A percentile compares a stretch with the other conserved stretches of the same genome.
phyloP scores from a whole-genome alignment of 2,888 invertebrate species.

The Aplocera efformata region DNA sequence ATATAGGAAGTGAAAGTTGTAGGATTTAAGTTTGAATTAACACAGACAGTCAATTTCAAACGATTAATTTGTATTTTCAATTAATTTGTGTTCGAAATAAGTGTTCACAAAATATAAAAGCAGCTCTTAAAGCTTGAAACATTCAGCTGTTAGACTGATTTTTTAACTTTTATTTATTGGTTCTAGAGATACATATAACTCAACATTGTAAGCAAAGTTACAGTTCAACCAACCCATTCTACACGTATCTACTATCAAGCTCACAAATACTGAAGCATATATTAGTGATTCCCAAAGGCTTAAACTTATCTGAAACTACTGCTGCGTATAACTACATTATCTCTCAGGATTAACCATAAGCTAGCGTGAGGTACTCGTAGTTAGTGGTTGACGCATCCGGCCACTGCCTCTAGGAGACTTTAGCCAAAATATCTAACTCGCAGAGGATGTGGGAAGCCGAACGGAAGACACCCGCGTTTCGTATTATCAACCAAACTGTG shows the following conservation, averaged over 20 bases:
- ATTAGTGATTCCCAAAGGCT: constrained; percentile 31
- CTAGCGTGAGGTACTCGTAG: constrained; percentile 27
- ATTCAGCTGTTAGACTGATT: no score
- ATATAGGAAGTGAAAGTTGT: no score
- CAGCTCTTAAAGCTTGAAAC: no score
- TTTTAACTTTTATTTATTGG: no score
- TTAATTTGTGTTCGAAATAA: no score
- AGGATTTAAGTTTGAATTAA: no score
- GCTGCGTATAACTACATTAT: constrained; percentile 29
- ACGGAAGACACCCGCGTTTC: constrained; percentile 36
- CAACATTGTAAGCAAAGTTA: no score
- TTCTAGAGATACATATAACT: no score
- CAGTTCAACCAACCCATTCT: background rate
- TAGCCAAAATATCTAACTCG: constrained; percentile 41
- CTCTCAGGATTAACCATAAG: constrained; percentile 33
- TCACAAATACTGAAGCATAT: constrained; percentile 26
- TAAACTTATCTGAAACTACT: constrained; percentile 32
- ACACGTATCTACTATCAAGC: constrained; percentile 15
- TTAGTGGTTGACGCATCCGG: constrained; percentile 46
- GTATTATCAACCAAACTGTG: constrained; percentile 18
- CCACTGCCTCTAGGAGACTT: constrained; percentile 39
- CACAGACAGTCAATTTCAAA: no score
- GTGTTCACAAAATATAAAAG: no score
- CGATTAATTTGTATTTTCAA: no score
- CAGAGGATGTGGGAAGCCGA: constrained; percentile 49